A percentile compares a stretch with the other conserved stretches of the same genome.
These are phyloP conservation scores for Trichomycterus rosablanca DNA, from an alignment of 2,113 vertebrate genomes.

Conservation along the genomic window DNA sequence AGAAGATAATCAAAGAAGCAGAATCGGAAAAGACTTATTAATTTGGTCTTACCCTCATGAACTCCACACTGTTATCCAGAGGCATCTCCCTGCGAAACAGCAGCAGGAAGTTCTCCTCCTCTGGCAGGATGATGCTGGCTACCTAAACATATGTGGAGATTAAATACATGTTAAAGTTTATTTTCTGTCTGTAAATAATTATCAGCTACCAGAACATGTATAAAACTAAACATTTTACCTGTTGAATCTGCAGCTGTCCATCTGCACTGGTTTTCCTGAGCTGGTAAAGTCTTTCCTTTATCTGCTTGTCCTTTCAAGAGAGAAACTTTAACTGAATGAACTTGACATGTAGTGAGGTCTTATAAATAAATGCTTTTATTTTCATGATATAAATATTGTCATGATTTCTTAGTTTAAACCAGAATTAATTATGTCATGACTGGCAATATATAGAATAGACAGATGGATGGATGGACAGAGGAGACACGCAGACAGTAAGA, in stretches of 20 bases:
- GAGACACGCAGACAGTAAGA: too few relatives aligned
- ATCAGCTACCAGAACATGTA: background rate
- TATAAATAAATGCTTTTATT: too few relatives aligned
- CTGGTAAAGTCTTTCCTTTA: conserved; percentile 61
- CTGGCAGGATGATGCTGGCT: conserved; percentile 74
- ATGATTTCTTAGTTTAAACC: too few relatives aligned
- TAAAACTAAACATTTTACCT: conserved; percentile 67
- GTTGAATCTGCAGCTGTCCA: conserved; percentile 71
- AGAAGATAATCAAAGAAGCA: too few relatives aligned
- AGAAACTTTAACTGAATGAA: background rate
- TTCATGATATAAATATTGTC: too few relatives aligned
- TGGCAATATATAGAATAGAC: too few relatives aligned
- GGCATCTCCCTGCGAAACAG: conserved; percentile 84
- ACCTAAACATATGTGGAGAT: conserved; percentile 60
- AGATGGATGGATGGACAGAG: too few relatives aligned
- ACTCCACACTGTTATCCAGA: conserved; percentile 90
- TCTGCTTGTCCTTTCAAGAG: conserved; percentile 54
- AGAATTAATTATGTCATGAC: too few relatives aligned
- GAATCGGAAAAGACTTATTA: background rate
- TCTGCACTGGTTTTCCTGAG: conserved; percentile 66
- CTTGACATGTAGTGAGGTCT: too few relatives aligned
- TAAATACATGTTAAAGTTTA: background rate
- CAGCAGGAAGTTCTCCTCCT: conserved; percentile 88
- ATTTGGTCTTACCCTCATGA: conserved; percentile 80
- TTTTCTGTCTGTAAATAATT: background rate